phyloP scores from a whole-genome alignment of 2,797 vertebrate genomes.

The Pipistrellus pipistrellus region DNA sequence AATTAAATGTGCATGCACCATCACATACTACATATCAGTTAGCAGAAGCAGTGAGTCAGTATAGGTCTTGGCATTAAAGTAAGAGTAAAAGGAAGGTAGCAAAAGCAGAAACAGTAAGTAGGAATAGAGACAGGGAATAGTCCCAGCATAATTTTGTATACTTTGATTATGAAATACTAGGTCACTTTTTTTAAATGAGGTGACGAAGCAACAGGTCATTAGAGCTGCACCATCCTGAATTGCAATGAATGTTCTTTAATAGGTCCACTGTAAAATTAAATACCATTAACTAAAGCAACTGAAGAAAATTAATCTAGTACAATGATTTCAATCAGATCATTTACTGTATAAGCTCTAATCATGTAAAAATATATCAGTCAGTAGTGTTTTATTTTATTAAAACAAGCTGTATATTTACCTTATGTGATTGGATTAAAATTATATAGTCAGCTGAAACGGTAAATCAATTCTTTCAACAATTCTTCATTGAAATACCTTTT shows the following conservation, averaged over 20 bases:
- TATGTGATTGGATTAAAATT: slow-evolving; percentile 48
- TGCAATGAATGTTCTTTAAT: background rate
- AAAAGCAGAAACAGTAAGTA: slow-evolving; percentile 9
- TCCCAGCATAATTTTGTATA: background rate
- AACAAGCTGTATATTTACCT: slow-evolving; percentile 22
- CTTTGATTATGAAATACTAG: background rate
- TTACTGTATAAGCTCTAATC: background rate
- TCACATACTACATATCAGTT: background rate
- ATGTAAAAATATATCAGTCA: slow-evolving; percentile 41
- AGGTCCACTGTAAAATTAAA: slow-evolving; percentile 45
- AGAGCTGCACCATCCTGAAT: background rate
- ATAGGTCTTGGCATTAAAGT: background rate
- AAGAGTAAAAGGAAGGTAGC: background rate
- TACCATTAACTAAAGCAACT: slow-evolving; percentile 23
- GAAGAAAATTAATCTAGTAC: background rate
- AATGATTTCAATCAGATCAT: background rate
- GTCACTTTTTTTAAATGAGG: background rate
- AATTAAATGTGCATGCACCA: background rate
- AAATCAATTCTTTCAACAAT: background rate
- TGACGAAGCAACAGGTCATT: slow-evolving; percentile 24
- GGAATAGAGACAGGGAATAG: background rate
- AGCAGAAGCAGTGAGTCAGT: background rate
- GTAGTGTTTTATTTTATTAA: slow-evolving; percentile 32
- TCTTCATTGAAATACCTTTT: slow-evolving; percentile 46
- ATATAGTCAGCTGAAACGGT: slow-evolving; percentile 16